These are phyloP conservation scores for Triplophysa siluroides DNA, from an alignment of 2,113 vertebrate genomes.

Conservation along the genomic window DNA sequence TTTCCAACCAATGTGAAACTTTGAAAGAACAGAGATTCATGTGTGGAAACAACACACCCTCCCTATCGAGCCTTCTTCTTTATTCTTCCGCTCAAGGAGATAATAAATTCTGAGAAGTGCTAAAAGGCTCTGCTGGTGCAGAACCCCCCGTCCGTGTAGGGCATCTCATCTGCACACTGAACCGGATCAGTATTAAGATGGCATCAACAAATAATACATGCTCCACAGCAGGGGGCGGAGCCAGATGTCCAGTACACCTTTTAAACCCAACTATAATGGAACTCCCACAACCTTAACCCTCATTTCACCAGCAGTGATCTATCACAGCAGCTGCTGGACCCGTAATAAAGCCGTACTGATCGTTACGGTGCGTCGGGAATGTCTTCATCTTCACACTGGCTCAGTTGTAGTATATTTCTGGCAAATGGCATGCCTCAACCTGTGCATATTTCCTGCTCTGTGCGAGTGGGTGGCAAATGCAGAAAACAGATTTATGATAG, in stretches of 20 bases:
- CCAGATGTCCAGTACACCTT: constrained; percentile 57
- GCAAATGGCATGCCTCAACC: constrained; percentile 45
- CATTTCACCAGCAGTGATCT: constrained; percentile 65
- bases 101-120: constrained; percentile 59
- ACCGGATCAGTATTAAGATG: constrained; percentile 21
- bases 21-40: constrained; percentile 63
- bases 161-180: constrained; percentile 44
- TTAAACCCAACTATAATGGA: constrained; percentile 72
- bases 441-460: constrained; percentile 43
- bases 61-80: constrained; percentile 44
- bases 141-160: constrained; percentile 44
- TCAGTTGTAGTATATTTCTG: constrained; percentile 42
- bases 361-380: constrained; percentile 37
- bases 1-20: constrained; percentile 64
- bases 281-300: constrained; percentile 53
- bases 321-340: constrained; percentile 63
- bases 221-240: constrained; percentile 2
- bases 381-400: constrained; percentile 38
- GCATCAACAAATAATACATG: constrained; percentile 59
- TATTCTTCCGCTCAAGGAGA: constrained; percentile 40
- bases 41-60: constrained; percentile 44
- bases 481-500: too few species aligned
- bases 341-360: constrained; percentile 67
- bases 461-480: not conserved
- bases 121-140: constrained; percentile 57